These are phyloP conservation scores for Apodemus speciosus DNA, from an alignment of 2,113 vertebrate species.

Conservation along the genomic window DNA sequence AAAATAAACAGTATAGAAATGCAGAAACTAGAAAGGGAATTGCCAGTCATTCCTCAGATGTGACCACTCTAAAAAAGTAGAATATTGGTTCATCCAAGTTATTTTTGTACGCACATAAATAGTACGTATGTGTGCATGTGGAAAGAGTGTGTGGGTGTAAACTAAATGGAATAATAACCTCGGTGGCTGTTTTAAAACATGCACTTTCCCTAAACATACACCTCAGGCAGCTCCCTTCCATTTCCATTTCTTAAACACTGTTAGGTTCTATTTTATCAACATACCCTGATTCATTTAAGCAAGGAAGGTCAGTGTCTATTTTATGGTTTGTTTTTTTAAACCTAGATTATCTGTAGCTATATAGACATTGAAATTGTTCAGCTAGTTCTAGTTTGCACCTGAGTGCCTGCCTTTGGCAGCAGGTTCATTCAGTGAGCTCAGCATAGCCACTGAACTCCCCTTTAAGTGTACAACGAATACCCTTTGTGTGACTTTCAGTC, in stretches of 20 bases:
- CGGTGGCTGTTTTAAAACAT: neutral
- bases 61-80: neutral
- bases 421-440: conserved; percentile 60
- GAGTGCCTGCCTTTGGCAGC: conserved; percentile 63
- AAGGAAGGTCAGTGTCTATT: conserved; percentile 73
- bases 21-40: conserved; percentile 46
- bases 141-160: neutral
- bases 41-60: neutral
- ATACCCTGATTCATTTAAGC: neutral
- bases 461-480: conserved; percentile 75
- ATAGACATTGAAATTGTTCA: conserved; percentile 78
- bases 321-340: conserved; percentile 73
- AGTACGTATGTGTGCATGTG: neutral
- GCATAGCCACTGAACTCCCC: conserved; percentile 66
- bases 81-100: neutral
- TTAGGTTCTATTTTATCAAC: neutral
- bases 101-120: neutral
- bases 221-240: neutral
- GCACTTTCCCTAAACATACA: neutral
- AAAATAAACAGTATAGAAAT: conserved; percentile 60
- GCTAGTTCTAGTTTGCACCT: conserved; percentile 72
- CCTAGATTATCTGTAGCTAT: conserved; percentile 72
- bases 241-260: neutral
- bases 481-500: conserved; percentile 75
- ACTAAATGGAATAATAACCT: neutral